Base-by-base conservation (phyloP, 2,113 vertebrate species). In the Hippocampus zosterae region DNA sequence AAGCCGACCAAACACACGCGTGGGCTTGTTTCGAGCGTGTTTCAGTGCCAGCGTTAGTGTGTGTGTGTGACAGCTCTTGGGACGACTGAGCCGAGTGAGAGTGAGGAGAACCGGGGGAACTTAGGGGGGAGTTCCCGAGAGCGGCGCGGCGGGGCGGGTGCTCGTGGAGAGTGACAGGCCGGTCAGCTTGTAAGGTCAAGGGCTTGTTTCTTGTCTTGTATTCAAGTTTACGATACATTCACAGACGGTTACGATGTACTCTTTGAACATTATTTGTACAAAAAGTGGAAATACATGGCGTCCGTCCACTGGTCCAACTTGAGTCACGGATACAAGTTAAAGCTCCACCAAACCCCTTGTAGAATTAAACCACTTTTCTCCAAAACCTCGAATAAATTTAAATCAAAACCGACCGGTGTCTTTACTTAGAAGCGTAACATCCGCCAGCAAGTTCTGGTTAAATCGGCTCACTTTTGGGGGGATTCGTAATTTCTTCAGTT, bases 81-180 rank as follows among this genome's bases (percentile, higher is more conserved):
- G 81, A 85, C 83, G 82, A 91, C 81, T 87, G 84, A 86, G 84
- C 82, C 72, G 68, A 44, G 78, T 76, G 73, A 76, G 70, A 42
- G 75, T 74, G 75, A 78, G 79, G 79, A 86, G 81, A 78, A 79
- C 79, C 76, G 78, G 80, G 83, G 81, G 83, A 81, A 83, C 84
- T 65, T 80, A 83, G 88, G 87, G 86, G 86, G 88, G 87, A 86
- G 88, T 91, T 90, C 81, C 89, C 88, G 79, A 79, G 57, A 72
- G 46, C 70, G 70, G 69, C 71, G 69, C 70, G 79, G 70, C 72
- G 65, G 76, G 89, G 89, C 84, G 89, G 88, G 76, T 83, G 81
- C 78, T 84, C 27, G 56, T 44, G 44, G 0, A 65, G 86, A 86
- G 63, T 80, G 87, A 84, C 86, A 75, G 80, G 29, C 76, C 12